A percentile compares a stretch with the other conserved stretches of the same genome.
These are phyloP conservation scores for Gymnorhina tibicen DNA, from an alignment of 2,113 vertebrate genomes.

Conservation along the genomic window DNA sequence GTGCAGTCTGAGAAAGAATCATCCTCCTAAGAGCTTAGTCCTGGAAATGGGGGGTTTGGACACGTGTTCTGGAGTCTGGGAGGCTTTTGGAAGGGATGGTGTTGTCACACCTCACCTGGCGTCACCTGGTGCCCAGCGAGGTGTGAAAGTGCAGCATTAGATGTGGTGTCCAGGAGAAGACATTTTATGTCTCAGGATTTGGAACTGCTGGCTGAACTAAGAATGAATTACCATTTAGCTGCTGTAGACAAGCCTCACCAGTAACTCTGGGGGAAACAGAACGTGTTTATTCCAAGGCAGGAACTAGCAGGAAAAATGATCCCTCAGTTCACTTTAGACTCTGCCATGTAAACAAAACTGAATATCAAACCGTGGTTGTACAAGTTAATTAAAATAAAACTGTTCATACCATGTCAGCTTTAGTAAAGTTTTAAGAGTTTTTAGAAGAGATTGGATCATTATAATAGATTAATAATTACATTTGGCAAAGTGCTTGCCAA, in stretches of 20 bases:
- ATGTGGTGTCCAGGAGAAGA: background rate
- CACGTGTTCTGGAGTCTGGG: background rate
- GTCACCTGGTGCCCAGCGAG: accelerated
- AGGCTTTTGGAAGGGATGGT: background rate
- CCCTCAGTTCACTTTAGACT: slow-evolving; percentile 32
- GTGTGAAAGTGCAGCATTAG: background rate
- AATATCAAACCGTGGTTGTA: background rate
- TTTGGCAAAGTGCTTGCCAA: slow-evolving; percentile 14
- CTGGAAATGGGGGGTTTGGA: background rate
- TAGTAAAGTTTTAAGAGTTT: background rate
- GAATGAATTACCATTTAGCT: background rate
- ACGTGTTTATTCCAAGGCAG: background rate
- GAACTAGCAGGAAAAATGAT: slow-evolving; percentile 13
- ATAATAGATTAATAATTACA: background rate
- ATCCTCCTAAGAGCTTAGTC: accelerated
- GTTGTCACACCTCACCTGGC: background rate
- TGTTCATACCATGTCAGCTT: background rate
- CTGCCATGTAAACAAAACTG: slow-evolving; percentile 45
- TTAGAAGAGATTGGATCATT: background rate
- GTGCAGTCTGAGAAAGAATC: background rate
- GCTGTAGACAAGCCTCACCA: background rate
- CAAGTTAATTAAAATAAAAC: slow-evolving; percentile 41
- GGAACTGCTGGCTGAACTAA: background rate
- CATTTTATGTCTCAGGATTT: background rate
- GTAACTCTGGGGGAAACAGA: background rate